phyloP scores from a whole-genome alignment of 1,140 invertebrate genomes.

The Listronotus oregonensis region DNA sequence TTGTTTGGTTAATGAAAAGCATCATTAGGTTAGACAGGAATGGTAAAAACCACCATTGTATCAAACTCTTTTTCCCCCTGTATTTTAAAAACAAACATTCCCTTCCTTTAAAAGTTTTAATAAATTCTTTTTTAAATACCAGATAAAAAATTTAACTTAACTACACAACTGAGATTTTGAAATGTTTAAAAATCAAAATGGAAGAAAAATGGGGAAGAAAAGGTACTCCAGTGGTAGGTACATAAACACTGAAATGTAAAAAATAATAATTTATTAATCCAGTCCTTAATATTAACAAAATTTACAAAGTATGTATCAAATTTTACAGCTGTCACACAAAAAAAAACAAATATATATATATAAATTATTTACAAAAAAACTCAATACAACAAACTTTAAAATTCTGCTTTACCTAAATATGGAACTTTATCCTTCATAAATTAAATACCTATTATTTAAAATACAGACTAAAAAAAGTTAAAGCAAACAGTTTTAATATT shows the following conservation, averaged over 20 bases:
- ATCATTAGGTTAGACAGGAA: too few species aligned
- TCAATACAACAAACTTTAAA: slow-evolving; percentile 3
- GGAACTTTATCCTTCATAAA: slow-evolving; percentile 9
- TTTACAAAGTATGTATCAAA: slow-evolving; percentile 24
- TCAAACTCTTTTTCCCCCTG: too few species aligned
- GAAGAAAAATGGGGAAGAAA: neutral
- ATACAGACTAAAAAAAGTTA: slow-evolving; percentile 12
- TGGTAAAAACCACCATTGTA: too few species aligned
- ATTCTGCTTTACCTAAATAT: slow-evolving; percentile 14
- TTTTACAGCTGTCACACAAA: slow-evolving; percentile 10
- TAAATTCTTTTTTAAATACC: too few species aligned
- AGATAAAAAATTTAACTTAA: neutral
- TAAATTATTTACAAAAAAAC: slow-evolving; percentile 12
- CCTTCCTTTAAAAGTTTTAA: too few species aligned
- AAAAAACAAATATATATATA: slow-evolving; percentile 3
- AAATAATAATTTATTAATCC: slow-evolving; percentile 34
- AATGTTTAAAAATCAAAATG: too few species aligned
- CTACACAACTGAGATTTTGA: neutral
- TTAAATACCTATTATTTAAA: slow-evolving; percentile 5
- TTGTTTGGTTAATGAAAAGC: too few species aligned
- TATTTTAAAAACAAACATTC: slow-evolving; percentile 1
- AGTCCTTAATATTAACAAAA: slow-evolving; percentile 24
- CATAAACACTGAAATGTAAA: slow-evolving; percentile 1
- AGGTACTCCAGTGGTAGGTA: too few species aligned
- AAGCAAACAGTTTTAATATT: slow-evolving; percentile 25